Conservation (phyloP, 2,113 vertebrate genomes). For the Otis tarda region DNA sequence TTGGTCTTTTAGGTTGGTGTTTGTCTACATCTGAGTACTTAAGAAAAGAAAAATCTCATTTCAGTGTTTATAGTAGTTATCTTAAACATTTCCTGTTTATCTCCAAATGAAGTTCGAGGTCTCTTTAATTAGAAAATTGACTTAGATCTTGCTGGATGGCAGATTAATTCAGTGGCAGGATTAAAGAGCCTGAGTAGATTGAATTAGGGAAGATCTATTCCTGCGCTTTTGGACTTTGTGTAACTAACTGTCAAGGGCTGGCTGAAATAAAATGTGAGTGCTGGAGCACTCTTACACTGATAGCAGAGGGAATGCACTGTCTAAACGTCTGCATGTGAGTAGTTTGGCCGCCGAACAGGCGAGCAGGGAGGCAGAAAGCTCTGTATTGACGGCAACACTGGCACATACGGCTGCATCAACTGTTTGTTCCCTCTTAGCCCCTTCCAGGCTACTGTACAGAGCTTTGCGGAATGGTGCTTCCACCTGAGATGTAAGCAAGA, state of each 20-base stretch:
- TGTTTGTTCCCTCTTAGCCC: rapidly evolving
- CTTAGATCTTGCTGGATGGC: neutral
- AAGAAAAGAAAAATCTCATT: neutral
- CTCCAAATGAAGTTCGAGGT: neutral
- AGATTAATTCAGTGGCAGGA: neutral
- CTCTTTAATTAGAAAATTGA: slow-evolving; percentile 8
- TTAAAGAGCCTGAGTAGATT: neutral
- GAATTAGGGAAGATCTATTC: neutral
- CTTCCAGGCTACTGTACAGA: rapidly evolving
- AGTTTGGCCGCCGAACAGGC: neutral
- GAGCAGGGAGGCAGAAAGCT: neutral
- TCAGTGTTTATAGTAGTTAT: neutral
- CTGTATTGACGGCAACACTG: neutral
- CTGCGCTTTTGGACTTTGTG: neutral
- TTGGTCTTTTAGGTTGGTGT: neutral
- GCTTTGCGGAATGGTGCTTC: neutral
- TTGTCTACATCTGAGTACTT: neutral
- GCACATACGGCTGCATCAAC: neutral
- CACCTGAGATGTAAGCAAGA: neutral
- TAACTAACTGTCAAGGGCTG: neutral
- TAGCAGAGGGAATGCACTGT: neutral
- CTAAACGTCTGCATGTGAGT: rapidly evolving
- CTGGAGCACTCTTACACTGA: rapidly evolving
- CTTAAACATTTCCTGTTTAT: slow-evolving; percentile 55
- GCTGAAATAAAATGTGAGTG: neutral